Percentiles rank a stretch among this genome's conserved stretches.
These are phyloP conservation scores for Puma concolor DNA, from an alignment of 2,113 vertebrate species.

Conservation along the genomic window DNA sequence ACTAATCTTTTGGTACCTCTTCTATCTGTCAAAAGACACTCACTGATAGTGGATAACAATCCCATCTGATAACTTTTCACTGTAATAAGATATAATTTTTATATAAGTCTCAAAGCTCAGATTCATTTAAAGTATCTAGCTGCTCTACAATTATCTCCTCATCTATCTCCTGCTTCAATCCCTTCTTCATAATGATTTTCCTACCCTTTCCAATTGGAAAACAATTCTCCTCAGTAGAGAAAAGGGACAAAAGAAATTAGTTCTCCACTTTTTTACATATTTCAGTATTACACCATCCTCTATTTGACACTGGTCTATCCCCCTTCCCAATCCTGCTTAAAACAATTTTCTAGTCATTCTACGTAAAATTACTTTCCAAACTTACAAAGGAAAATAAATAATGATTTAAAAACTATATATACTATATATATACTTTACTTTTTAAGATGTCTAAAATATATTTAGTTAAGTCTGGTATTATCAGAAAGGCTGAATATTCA, in stretches of 20 bases:
- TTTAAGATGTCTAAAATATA: constrained; percentile 13
- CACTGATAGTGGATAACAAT: neutral
- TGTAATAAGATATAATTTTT: constrained; percentile 1
- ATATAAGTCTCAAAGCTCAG: constrained; percentile 11
- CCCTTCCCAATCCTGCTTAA: neutral
- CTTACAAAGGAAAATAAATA: neutral
- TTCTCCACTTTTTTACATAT: neutral
- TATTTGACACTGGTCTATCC: neutral
- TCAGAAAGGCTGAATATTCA: neutral
- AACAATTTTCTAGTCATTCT: neutral
- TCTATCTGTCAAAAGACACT: neutral
- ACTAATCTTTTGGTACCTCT: neutral
- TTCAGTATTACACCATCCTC: neutral
- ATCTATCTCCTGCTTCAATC: neutral
- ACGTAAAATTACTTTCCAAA: constrained; percentile 1
- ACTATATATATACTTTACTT: neutral
- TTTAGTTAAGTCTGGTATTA: constrained; percentile 44
- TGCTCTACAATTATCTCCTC: neutral
- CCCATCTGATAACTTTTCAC: neutral
- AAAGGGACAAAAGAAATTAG: neutral
- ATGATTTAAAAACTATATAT: neutral
- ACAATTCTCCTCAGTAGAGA: neutral
- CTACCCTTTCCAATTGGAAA: constrained; percentile 12
- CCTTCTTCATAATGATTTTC: constrained; percentile 13
- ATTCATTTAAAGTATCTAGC: constrained; percentile 7